phyloP scores from a whole-genome alignment of 1,140 invertebrate genomes.

The Papilio aristodemus region DNA sequence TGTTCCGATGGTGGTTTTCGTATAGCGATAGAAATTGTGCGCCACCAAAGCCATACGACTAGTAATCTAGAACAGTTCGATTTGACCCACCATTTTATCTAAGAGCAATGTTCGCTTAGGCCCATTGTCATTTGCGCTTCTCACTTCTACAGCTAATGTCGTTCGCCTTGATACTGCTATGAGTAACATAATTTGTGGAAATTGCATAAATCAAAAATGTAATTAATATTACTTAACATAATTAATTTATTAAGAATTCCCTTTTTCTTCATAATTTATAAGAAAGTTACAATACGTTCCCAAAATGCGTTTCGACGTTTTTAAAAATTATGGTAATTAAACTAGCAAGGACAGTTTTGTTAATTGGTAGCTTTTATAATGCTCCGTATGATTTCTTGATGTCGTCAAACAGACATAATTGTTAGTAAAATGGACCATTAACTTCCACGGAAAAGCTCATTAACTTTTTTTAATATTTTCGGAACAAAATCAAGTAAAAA shows the following conservation, averaged over 20 bases:
- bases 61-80: too few species aligned
- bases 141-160: too few species aligned
- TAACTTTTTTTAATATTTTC: conserved; percentile 8
- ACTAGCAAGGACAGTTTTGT: neutral
- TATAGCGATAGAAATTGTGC: too few species aligned
- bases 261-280: neutral
- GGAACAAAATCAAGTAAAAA: neutral
- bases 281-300: neutral
- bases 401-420: conserved; percentile 7
- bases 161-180: too few species aligned
- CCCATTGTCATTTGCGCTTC: too few species aligned
- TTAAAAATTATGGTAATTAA: neutral
- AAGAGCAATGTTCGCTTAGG: too few species aligned
- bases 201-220: neutral
- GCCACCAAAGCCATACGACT: too few species aligned
- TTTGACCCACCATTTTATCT: too few species aligned
- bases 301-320: neutral
- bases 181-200: too few species aligned
- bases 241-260: neutral
- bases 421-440: conserved; percentile 18
- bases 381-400: neutral
- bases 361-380: conserved; percentile 8
- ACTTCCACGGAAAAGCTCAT: neutral
- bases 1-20: too few species aligned
- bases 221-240: neutral